Evolutionary conservation across 2,797 vertebrate genomes (phyloP).

Genomic region (Anguilla megastoma): DNA sequence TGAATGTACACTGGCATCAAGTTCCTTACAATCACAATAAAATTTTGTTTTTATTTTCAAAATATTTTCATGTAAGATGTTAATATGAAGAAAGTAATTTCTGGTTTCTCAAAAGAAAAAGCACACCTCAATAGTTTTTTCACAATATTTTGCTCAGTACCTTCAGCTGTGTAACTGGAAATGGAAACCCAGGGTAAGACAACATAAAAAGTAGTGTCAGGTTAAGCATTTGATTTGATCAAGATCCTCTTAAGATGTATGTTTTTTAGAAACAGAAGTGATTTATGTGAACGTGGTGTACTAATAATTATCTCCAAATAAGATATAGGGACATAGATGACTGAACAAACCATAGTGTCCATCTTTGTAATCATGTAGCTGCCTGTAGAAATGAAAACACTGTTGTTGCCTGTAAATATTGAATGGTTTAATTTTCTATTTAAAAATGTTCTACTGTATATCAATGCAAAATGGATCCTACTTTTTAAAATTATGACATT

Average conservation of each 20-base stretch:
- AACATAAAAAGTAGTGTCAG: neutral
- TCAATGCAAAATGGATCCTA: neutral
- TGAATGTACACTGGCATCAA: neutral
- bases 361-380: neutral
- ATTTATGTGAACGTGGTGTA: neutral
- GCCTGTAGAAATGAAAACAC: slow-evolving; percentile 36
- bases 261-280: neutral
- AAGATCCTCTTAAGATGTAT: neutral
- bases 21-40: neutral
- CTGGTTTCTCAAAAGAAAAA: too few relatives aligned
- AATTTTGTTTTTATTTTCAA: neutral
- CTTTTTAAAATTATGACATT: neutral
- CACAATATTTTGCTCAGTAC: neutral
- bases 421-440: neutral
- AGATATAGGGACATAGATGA: neutral
- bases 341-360: neutral
- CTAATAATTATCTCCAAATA: neutral
- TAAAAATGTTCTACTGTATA: neutral
- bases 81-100: too few relatives aligned
- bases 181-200: neutral
- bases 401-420: slow-evolving; percentile 37
- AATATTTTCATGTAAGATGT: neutral
- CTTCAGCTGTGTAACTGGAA: neutral
- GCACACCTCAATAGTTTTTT: neutral
- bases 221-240: neutral